These are phyloP conservation scores for Gryllus bimaculatus DNA, from an alignment of 1,140 invertebrate genomes.

Conservation along the genomic window DNA sequence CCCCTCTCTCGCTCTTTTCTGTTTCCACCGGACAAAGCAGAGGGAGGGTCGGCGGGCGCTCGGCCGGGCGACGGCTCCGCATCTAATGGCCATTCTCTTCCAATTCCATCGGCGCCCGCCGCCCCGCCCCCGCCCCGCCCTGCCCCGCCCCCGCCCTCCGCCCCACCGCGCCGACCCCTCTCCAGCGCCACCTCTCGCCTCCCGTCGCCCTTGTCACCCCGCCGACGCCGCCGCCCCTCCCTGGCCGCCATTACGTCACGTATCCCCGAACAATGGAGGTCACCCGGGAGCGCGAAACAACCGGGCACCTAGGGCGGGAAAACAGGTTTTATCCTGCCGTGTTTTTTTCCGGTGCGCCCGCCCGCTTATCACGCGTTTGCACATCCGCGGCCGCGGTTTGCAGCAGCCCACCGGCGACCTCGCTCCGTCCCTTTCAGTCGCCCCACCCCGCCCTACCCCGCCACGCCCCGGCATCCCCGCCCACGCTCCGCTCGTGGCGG, in stretches of 20 bases:
- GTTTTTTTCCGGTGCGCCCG: background rate
- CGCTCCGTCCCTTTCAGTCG: too few relatives aligned
- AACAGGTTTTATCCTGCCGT: constrained; percentile 4
- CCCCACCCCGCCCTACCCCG: too few relatives aligned
- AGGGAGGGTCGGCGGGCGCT: constrained; percentile 22
- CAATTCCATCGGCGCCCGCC: constrained; percentile 33
- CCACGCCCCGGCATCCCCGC: too few relatives aligned
- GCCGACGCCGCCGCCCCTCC: background rate
- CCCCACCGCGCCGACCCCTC: constrained; percentile 9
- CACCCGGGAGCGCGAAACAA: background rate
- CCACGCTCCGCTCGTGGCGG: background rate
- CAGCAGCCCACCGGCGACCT: too few relatives aligned
- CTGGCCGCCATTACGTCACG: background rate
- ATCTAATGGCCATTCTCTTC: constrained; percentile 38
- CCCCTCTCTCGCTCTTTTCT: constrained; percentile 20
- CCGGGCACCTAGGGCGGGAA: background rate
- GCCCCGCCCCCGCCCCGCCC: constrained; percentile 23
- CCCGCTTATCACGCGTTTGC: background rate
- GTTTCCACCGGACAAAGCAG: constrained; percentile 7
- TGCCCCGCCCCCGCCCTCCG: constrained; percentile 15
- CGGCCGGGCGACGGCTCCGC: constrained; percentile 24
- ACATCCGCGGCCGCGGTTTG: background rate
- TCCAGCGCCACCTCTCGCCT: constrained; percentile 33
- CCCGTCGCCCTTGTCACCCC: constrained; percentile 24
- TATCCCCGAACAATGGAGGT: constrained; percentile 11